Conservation (phyloP, 2,797 vertebrate species). For the Gobionotothen gibberifrons region DNA sequence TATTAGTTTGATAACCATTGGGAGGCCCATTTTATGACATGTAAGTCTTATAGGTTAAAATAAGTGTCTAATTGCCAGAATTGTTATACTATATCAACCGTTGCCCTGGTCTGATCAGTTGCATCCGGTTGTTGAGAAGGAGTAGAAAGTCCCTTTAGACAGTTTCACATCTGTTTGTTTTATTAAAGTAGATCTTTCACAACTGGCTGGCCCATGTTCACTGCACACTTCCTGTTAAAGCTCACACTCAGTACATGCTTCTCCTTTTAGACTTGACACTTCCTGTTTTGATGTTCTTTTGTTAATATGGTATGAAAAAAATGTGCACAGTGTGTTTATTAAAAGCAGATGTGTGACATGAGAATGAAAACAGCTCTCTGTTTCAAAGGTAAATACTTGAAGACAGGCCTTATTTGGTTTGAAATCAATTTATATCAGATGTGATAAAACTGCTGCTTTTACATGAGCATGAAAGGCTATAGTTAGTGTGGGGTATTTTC, state of each 20-base stretch:
- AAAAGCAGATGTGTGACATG: constrained; percentile 55
- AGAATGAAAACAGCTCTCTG: constrained; percentile 22
- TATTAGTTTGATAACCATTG: background rate
- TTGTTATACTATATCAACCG: constrained; percentile 4
- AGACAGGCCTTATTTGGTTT: background rate
- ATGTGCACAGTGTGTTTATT: constrained; percentile 44
- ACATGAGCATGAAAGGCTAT: background rate
- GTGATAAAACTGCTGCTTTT: background rate
- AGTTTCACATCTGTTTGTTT: constrained; percentile 80
- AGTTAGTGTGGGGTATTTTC: background rate
- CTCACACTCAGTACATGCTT: constrained; percentile 65
- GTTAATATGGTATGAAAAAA: constrained; percentile 58
- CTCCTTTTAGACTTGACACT: constrained; percentile 76
- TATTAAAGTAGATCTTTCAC: constrained; percentile 77
- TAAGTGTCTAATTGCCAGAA: background rate
- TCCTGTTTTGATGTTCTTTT: constrained; percentile 77
- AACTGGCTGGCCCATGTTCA: constrained; percentile 66
- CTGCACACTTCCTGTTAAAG: constrained; percentile 73
- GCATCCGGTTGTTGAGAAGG: constrained; percentile 51
- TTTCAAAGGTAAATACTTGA: constrained; percentile 27
- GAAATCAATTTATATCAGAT: background rate
- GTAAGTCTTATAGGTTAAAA: background rate
- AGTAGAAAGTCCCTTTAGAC: constrained; percentile 72
- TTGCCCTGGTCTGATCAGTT: constrained; percentile 18
- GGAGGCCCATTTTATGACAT: background rate